Base-by-base conservation (phyloP, 2,797 vertebrate genomes). In the Spondyliosoma cantharus region DNA sequence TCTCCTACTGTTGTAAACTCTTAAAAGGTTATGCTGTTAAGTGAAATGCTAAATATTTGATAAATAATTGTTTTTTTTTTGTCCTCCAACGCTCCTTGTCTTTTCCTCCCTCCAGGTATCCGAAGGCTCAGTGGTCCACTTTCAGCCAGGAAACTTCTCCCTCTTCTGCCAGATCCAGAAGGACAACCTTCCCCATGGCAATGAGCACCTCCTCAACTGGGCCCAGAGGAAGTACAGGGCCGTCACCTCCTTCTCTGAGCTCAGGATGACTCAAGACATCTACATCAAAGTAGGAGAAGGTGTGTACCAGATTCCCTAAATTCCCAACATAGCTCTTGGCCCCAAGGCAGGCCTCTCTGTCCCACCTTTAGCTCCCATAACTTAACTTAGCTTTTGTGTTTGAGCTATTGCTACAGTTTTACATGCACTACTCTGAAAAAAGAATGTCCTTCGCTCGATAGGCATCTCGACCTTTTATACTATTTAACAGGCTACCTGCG, bases 251-350 rank as follows among this genome's bases (percentile, higher is more conserved):
- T 99, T 99, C 94, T 97, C 96, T 0, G 98, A 99, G 92, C 94
- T 98, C 86, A 96, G 95, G 94, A 95, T 97, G 92, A 95, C 97
- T 72, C 96, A 94, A 82, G 96, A 97, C 72, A 93, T 99, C 93
- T 97, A 97, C 87, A 97, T 99, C 94, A 99, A 98, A 96, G 97
- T 99, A 64, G 98, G 98, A 89, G 98, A 99, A 97, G 98, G 98
- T 99, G 93, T 87, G 92, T 83, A 58, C 60, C 43, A 56, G 71
- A 89, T 87, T 85, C 75, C 64, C 53, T 37, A 86, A 78, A 85
- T 80, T 86, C 77, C 82, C 81, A 85, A 85, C 76, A 85, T 84
- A 86, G 79, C 88, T 88, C 59, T 14, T 4, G 60, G 81, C 85
- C 73, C 75, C 25, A 42, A 74, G 77, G 82, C 88, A 60, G 29